These are phyloP conservation scores for Eupithecia vulgata DNA, from an alignment of 2,888 invertebrate genomes.

Conservation along the genomic window DNA sequence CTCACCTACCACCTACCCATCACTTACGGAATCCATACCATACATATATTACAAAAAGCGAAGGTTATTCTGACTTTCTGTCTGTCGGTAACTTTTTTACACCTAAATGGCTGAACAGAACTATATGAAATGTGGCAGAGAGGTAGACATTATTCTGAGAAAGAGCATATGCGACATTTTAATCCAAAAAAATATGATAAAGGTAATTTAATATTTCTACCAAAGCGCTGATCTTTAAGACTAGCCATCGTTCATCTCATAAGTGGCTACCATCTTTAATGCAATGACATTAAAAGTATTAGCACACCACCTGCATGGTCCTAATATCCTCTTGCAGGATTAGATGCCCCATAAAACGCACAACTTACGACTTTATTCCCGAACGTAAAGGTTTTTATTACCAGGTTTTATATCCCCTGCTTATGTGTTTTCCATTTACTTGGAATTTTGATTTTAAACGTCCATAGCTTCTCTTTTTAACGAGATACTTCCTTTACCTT, in stretches of 20 bases:
- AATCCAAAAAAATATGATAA: not conserved
- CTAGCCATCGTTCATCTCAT: not conserved
- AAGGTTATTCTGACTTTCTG: no score
- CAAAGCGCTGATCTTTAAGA: not conserved
- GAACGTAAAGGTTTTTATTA: slow-evolving; percentile 39
- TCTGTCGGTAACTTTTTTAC: no score
- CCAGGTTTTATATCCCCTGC: slow-evolving; percentile 31
- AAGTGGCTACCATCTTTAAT: not conserved
- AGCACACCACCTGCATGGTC: not conserved
- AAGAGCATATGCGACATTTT: no score
- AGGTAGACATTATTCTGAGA: no score
- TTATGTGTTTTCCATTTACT: slow-evolving; percentile 15
- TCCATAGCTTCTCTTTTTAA: not conserved
- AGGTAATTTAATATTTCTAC: not conserved
- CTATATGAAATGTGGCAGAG: no score
- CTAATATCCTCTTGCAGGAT: slow-evolving; percentile 1
- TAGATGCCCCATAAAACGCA: slow-evolving; percentile 29
- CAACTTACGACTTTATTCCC: slow-evolving; percentile 34
- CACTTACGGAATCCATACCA: no score
- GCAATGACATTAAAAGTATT: not conserved
- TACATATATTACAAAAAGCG: no score
- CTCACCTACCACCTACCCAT: no score
- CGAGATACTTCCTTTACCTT: not conserved
- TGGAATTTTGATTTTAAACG: slow-evolving; percentile 3
- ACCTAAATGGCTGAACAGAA: no score